phyloP scores from a whole-genome alignment of 1,140 invertebrate genomes.

The Zaprionus ghesquierei region DNA sequence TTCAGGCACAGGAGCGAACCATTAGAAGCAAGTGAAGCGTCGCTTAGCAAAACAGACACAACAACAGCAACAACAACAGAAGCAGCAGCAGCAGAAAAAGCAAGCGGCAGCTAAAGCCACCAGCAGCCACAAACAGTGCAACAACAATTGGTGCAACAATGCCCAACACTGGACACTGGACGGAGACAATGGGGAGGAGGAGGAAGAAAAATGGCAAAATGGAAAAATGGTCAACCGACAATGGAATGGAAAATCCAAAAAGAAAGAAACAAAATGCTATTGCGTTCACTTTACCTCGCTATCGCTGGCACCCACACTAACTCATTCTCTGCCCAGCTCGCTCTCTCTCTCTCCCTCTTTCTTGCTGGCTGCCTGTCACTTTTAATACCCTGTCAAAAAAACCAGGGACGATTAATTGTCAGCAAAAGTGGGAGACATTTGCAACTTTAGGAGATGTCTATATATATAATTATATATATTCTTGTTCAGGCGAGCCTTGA shows the following conservation, averaged over 20 bases:
- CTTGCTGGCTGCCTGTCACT: neutral
- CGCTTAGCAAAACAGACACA: slow-evolving; percentile 5
- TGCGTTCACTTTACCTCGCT: neutral
- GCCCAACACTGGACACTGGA: neutral
- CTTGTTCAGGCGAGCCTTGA: too few species aligned
- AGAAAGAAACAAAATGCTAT: neutral
- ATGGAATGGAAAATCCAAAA: neutral
- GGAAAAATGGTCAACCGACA: neutral
- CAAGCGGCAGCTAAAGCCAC: neutral
- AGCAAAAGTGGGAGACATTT: neutral
- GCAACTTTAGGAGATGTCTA: too few species aligned
- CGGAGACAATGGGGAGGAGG: slow-evolving; percentile 8
- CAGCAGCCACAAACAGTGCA: neutral
- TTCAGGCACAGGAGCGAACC: slow-evolving; percentile 2
- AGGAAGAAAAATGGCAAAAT: neutral
- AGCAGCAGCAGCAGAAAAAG: neutral
- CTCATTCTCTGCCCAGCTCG: neutral
- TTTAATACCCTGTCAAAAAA: neutral
- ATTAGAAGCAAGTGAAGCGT: slow-evolving; percentile 36
- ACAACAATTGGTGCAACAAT: neutral
- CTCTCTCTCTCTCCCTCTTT: neutral
- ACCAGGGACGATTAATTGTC: neutral
- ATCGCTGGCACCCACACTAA: neutral
- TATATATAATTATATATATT: too few species aligned
- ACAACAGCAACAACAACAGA: neutral